phyloP scores from a whole-genome alignment of 37 sponge, comb jelly and placozoan species.

The Crambe crambe region DNA sequence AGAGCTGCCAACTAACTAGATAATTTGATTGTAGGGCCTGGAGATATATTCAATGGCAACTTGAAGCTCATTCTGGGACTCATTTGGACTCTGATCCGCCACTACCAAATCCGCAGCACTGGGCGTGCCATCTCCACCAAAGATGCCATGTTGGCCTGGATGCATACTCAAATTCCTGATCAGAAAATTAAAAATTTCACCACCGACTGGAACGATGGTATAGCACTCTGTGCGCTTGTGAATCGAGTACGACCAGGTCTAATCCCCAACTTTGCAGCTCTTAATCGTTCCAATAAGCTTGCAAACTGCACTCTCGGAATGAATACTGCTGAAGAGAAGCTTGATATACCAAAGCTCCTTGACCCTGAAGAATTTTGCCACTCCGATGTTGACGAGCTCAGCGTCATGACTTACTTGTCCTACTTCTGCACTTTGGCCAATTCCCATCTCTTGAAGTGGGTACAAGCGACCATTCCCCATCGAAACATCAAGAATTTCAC shows the following conservation, averaged over 20 bases:
- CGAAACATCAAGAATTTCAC: constrained; percentile 72
- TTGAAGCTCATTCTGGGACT: constrained; percentile 94
- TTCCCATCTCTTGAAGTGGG: constrained; percentile 72
- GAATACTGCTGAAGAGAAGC: constrained; percentile 74
- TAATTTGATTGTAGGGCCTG: constrained; percentile 52
- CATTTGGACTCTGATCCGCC: constrained; percentile 92
- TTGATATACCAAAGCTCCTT: constrained; percentile 72
- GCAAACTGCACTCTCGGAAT: constrained; percentile 83
- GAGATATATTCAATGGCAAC: constrained; percentile 88
- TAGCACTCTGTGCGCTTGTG: constrained; percentile 81
- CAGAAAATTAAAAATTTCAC: constrained; percentile 80
- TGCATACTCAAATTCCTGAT: constrained; percentile 77
- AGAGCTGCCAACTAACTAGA: too few relatives aligned
- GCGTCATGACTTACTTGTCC: constrained; percentile 93
- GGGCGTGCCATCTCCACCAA: constrained; percentile 78
- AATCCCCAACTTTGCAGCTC: constrained; percentile 73
- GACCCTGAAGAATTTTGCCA: constrained; percentile 70
- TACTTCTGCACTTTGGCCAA: constrained; percentile 77
- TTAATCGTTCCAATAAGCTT: constrained; percentile 50
- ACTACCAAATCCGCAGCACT: constrained; percentile 82
- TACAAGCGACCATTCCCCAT: constrained; percentile 71
- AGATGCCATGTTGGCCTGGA: constrained; percentile 87
- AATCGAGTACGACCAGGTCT: constrained; percentile 79
- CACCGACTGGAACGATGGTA: constrained; percentile 91
- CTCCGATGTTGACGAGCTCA: constrained; percentile 79